Evolutionary conservation across 2,888 invertebrate species (phyloP).

Genomic region (Drosophila pseudotakahashii): DNA sequence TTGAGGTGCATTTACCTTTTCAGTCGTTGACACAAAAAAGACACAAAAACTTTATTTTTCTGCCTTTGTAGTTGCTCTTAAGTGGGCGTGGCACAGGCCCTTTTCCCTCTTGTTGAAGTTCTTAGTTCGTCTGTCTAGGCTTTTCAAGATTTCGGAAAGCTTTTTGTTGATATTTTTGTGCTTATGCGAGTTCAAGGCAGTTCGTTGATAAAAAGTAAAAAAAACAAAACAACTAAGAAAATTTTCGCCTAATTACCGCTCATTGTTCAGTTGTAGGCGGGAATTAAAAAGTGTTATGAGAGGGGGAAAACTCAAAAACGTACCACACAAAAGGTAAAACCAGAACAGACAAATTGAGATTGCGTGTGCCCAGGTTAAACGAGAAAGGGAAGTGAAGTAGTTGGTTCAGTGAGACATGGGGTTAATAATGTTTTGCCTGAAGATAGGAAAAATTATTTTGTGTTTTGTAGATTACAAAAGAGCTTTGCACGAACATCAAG

Average conservation of each 20-base stretch:
- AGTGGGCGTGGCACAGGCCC: conserved; percentile 36
- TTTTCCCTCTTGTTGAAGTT: conserved; percentile 36
- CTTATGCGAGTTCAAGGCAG: conserved; percentile 65
- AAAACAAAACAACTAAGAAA: background rate
- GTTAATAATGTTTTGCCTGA: conserved; percentile 11
- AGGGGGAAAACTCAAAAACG: background rate
- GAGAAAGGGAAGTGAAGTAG: background rate
- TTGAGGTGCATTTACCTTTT: conserved; percentile 73
- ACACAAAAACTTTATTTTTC: conserved; percentile 18
- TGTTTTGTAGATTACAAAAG: background rate
- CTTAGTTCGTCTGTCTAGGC: conserved; percentile 27
- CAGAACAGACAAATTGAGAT: conserved; percentile 11
- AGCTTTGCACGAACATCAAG: no score
- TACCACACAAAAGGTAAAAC: background rate
- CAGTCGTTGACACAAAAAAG: conserved; percentile 63
- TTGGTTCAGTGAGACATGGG: background rate
- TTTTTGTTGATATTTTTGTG: conserved; percentile 2
- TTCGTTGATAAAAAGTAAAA: conserved; percentile 49
- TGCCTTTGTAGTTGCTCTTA: conserved; percentile 5
- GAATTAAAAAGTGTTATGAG: conserved; percentile 5
- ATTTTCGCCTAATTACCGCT: conserved; percentile 35
- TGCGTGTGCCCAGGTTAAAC: conserved; percentile 8
- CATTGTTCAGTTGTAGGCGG: conserved; percentile 28
- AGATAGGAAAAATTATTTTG: background rate
- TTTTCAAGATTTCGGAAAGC: conserved; percentile 23